Base-by-base conservation (phyloP, 2,888 invertebrate species). In the Drosophila prostipennis region DNA sequence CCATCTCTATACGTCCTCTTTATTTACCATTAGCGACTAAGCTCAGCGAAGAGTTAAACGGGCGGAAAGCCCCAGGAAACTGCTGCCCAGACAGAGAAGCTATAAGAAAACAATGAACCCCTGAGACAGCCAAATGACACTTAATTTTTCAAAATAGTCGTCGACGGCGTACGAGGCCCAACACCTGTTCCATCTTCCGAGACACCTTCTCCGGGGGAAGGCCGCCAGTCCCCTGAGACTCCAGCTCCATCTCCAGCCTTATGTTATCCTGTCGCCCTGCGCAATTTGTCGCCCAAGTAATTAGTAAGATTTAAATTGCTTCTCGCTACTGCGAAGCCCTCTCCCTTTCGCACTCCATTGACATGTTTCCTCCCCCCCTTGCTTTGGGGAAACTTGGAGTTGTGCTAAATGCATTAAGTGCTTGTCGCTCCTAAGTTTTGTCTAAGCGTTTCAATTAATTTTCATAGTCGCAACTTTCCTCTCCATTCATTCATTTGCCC, bases 221-320 rank as follows among this genome's bases (percentile, higher is more conserved):
- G 16, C 3, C 11, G 16, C 11, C 43, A 19, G 14, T 58, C 60
- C 34, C 39, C 11, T 34, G 63, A 23, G 52, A 57, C 19, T 23
- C 57, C 54, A 19, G 19, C 19, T 19, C 19, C 19, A 19, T 1
- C 19, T 1, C 19, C 19, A 43, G 54, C 19, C 46, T 19, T 42
- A 34, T 57, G 57, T 67, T 52, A 48, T 76, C 43, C 55, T 60
- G 57, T 72, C 78, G 61, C 55, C 54, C 68, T 64, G 74, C 73
- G 89, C 85, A 89, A 90, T 90, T 90, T 90, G 90, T 90, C 90
- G 90, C 88, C 80, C 80, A 82, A 88, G 90, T 90, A 90, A 90
- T 90, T 90, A 90, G 90, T 86, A 84, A 90, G 90, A 90, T 90
- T 90, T 90, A 90, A 90, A 90, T 90, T 85, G 88, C 85, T 85